phyloP scores from a whole-genome alignment of 1,140 invertebrate species.

The Cydia pomonella region DNA sequence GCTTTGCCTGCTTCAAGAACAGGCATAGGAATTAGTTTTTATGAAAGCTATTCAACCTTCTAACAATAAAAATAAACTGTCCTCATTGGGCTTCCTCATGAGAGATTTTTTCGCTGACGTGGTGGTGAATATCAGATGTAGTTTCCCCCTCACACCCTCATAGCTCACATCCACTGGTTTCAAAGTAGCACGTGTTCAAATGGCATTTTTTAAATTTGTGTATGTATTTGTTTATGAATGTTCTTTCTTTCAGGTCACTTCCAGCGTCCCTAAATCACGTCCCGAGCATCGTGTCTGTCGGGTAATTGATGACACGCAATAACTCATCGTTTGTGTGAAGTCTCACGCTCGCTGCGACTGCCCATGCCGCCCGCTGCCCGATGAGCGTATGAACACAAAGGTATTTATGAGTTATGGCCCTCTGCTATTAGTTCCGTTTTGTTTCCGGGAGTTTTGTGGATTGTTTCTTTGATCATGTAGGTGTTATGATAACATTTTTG shows the following conservation, averaged over 20 bases:
- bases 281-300: constrained; percentile 51
- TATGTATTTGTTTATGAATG: too few species aligned
- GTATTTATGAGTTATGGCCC: constrained; percentile 33
- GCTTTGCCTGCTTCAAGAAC: too few species aligned
- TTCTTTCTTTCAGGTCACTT: constrained; percentile 16
- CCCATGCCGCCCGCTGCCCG: constrained; percentile 21
- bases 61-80: too few species aligned
- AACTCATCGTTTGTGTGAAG: constrained; percentile 74
- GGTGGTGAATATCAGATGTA: too few species aligned
- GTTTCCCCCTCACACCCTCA: too few species aligned
- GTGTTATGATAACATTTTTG: neutral
- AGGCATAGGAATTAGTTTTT: too few species aligned
- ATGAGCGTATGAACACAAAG: constrained; percentile 25
- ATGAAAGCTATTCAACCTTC: too few species aligned
- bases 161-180: too few species aligned
- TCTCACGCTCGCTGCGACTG: constrained; percentile 55
- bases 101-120: too few species aligned
- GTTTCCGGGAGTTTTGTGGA: constrained; percentile 6
- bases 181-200: too few species aligned
- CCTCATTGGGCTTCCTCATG: too few species aligned
- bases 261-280: neutral
- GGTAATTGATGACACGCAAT: constrained; percentile 75
- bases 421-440: constrained; percentile 31
- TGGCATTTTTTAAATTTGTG: too few species aligned
- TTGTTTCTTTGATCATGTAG: neutral